A percentile compares a stretch with the other conserved stretches of the same genome.
Evolutionary conservation across 1,140 invertebrate genomes (phyloP).

Genomic region (Cecropterus lyciades): DNA sequence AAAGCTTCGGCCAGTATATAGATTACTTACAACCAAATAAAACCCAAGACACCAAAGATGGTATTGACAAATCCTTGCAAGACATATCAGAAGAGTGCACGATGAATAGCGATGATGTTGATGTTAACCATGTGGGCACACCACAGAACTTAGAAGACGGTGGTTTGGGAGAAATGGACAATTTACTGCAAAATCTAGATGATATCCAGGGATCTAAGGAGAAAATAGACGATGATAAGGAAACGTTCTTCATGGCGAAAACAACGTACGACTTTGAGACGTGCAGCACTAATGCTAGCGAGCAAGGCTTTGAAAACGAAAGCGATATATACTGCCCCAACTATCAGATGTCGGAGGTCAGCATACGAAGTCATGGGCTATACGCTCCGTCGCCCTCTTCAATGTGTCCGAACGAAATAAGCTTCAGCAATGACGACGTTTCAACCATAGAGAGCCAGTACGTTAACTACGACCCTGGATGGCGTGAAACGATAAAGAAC

Average conservation of each 20-base stretch:
- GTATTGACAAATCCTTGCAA: constrained; percentile 67
- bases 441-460: constrained; percentile 79
- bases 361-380: constrained; percentile 85
- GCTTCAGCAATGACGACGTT: constrained; percentile 80
- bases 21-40: constrained; percentile 74
- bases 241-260: constrained; percentile 74
- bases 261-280: constrained; percentile 82
- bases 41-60: constrained; percentile 56
- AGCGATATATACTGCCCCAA: constrained; percentile 85
- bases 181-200: constrained; percentile 59
- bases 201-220: constrained; percentile 57
- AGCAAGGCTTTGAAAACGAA: constrained; percentile 82
- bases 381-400: constrained; percentile 85
- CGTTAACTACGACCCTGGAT: constrained; percentile 78
- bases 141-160: constrained; percentile 54
- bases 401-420: constrained; percentile 82
- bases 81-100: constrained; percentile 78
- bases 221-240: constrained; percentile 70
- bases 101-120: constrained; percentile 73
- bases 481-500: constrained; percentile 76
- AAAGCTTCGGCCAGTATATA: constrained; percentile 81
- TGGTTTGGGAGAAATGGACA: constrained; percentile 56
- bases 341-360: constrained; percentile 87
- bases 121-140: constrained; percentile 64
- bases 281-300: constrained; percentile 79